Evolutionary conservation across 1,140 invertebrate species (phyloP).

Genomic region (Lasaia peninsularis): DNA sequence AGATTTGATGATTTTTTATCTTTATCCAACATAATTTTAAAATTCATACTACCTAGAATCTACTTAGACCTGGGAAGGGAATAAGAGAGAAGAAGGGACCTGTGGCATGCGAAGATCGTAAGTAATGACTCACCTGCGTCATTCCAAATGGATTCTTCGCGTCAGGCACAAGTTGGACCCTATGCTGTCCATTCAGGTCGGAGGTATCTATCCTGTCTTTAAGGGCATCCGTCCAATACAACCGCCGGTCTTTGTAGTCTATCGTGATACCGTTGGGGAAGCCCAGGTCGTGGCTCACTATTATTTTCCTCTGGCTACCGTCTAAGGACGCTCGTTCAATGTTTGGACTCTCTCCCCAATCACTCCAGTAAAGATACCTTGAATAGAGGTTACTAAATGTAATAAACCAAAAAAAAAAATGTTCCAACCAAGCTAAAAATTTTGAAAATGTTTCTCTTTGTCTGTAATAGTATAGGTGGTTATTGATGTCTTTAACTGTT

Average conservation of each 20-base stretch:
- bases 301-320: constrained; percentile 84
- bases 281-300: constrained; percentile 87
- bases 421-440: no score
- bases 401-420: no score
- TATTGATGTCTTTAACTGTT: no score
- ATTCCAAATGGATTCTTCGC: constrained; percentile 87
- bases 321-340: constrained; percentile 93
- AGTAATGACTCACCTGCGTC: constrained; percentile 82
- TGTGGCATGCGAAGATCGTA: no score
- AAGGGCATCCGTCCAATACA: constrained; percentile 95
- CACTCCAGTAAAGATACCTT: constrained; percentile 93
- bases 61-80: no score
- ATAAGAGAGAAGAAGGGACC: no score
- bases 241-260: constrained; percentile 86
- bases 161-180: constrained; percentile 83
- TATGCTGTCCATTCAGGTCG: constrained; percentile 88
- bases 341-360: constrained; percentile 89
- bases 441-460: not conserved
- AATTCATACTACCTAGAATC: no score
- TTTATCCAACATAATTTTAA: no score
- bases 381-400: no score
- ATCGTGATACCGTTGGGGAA: constrained; percentile 95
- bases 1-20: no score
- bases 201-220: constrained; percentile 94
- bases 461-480: no score